phyloP scores from a whole-genome alignment of 2,797 vertebrate genomes.

The Anguilla anguilla region DNA sequence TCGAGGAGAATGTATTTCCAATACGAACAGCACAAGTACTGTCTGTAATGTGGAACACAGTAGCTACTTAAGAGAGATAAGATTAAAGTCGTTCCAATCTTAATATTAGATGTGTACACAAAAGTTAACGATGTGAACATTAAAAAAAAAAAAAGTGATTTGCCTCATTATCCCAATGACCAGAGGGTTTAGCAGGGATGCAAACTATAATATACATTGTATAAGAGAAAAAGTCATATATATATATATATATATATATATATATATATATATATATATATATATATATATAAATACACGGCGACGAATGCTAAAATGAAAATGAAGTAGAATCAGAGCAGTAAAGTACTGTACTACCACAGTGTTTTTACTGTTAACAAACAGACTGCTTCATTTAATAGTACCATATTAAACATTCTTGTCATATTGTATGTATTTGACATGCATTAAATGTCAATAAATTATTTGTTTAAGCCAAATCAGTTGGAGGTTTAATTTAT shows the following conservation, averaged over 20 bases:
- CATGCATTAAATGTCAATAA: not conserved
- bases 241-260: too few species aligned
- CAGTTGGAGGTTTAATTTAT: not conserved
- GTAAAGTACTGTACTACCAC: too few species aligned
- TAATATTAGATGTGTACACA: not conserved
- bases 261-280: not conserved
- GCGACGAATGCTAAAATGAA: not conserved
- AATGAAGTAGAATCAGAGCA: not conserved
- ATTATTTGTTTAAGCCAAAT: not conserved
- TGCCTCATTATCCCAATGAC: not conserved
- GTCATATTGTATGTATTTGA: not conserved
- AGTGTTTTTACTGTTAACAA: not conserved
- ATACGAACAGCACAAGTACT: conserved; percentile 23
- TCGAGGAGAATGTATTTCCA: conserved; percentile 25
- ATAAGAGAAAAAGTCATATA: not conserved
- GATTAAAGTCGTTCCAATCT: not conserved
- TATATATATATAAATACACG: not conserved
- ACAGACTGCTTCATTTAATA: not conserved
- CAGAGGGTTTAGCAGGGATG: not conserved
- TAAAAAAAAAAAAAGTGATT: not conserved
- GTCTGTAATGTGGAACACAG: not conserved
- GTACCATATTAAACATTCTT: not conserved
- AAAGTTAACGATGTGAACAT: not conserved
- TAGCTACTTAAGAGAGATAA: not conserved
- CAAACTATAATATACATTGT: not conserved